Evolutionary conservation across 2,797 vertebrate genomes (phyloP).

Genomic region (Pangasius larnaudii): DNA sequence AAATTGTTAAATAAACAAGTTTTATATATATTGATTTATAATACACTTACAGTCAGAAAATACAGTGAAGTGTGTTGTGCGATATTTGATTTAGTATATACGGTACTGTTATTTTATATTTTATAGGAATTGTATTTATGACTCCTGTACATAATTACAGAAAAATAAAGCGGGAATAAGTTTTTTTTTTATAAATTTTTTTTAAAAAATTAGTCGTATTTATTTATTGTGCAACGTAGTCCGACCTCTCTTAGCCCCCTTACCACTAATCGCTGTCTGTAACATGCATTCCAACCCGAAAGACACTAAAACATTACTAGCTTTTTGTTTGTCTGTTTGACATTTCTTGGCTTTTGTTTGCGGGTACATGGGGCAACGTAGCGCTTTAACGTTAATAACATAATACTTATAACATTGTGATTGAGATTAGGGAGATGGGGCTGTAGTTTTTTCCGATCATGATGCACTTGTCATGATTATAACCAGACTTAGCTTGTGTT

Average conservation of each 20-base stretch:
- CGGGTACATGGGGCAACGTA: constrained; percentile 63
- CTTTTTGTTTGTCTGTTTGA: constrained; percentile 66
- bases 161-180: constrained; percentile 74
- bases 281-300: constrained; percentile 74
- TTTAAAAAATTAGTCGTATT: not conserved
- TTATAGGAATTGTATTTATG: constrained; percentile 82
- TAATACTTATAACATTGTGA: constrained; percentile 58
- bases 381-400: constrained; percentile 65
- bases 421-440: constrained; percentile 62
- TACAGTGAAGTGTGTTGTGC: not conserved
- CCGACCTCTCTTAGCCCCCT: constrained; percentile 64
- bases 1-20: not conserved
- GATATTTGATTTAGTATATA: constrained; percentile 54
- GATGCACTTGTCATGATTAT: constrained; percentile 66
- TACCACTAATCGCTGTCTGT: constrained; percentile 80
- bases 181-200: constrained; percentile 45
- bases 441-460: constrained; percentile 58
- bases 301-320: constrained; percentile 79
- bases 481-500: constrained; percentile 68
- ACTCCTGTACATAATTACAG: constrained; percentile 67
- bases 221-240: constrained; percentile 65
- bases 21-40: not conserved
- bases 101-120: constrained; percentile 83
- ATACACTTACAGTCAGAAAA: not conserved
- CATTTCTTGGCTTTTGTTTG: constrained; percentile 73